These are phyloP conservation scores for Cheirogaleus major DNA, from an alignment of 2,797 vertebrate species.

Conservation along the genomic window DNA sequence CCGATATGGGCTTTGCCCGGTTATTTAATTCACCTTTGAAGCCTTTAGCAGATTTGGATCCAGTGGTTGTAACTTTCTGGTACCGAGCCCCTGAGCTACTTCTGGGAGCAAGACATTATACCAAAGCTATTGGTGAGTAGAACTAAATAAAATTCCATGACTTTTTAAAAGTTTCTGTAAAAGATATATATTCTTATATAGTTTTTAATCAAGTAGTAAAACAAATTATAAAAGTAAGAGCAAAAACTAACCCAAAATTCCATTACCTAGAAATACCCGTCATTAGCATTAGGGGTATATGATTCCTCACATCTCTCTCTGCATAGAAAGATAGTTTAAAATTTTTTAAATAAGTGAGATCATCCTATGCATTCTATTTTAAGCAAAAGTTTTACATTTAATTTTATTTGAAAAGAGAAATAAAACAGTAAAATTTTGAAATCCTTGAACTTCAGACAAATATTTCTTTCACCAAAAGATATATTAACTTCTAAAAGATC, in stretches of 20 bases:
- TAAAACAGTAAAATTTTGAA: slow-evolving; percentile 48
- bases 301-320: neutral
- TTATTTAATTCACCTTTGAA: slow-evolving; percentile 99
- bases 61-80: slow-evolving; percentile 99
- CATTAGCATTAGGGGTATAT: neutral
- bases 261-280: neutral
- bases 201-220: slow-evolving; percentile 33
- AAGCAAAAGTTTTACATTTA: slow-evolving; percentile 32
- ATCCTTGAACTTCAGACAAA: slow-evolving; percentile 33
- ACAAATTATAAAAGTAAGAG: slow-evolving; percentile 47
- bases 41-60: slow-evolving; percentile 99
- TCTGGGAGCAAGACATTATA: slow-evolving; percentile 99
- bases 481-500: neutral
- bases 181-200: neutral
- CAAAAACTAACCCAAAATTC: slow-evolving; percentile 19
- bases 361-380: neutral
- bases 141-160: slow-evolving; percentile 22
- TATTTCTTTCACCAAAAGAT: slow-evolving; percentile 42
- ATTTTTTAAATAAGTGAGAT: neutral
- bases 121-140: slow-evolving; percentile 99
- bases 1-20: slow-evolving; percentile 99
- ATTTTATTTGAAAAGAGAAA: slow-evolving; percentile 54
- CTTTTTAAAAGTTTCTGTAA: neutral
- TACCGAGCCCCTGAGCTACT: slow-evolving; percentile 99
- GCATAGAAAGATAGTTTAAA: slow-evolving; percentile 9